Evolutionary conservation across 2,113 vertebrate species (phyloP), one percentile per base, ranked within the genome.

Genomic region (Lophotis ruficrista): DNA sequence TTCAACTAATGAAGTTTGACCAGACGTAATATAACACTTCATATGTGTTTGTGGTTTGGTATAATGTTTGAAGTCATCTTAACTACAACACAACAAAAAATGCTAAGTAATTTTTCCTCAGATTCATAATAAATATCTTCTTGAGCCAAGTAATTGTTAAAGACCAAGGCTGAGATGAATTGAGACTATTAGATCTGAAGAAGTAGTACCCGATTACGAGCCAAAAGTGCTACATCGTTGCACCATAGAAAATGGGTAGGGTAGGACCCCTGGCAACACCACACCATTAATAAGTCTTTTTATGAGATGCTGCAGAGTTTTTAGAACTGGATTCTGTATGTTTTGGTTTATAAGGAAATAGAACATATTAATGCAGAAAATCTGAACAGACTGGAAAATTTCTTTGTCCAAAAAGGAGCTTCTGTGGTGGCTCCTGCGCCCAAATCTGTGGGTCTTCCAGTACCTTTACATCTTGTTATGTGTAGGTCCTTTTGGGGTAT

Each of bases 161-260:
- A 82, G 70, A 75, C 1, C 1, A 35, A n/a, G 19, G 9, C 19
- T 75, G 57, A 88, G 30, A 57, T 53, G 28, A 53, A 38, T 12
- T 77, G 8, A 7, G 14, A 30, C 50, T 88, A 12, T 80, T 47
- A 69, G 12, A 21, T 45, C 41, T 50, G 62, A 77, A 85, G 33
- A 68, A 72, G 14, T 47, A 45, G 9, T 9, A 53, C 38, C 25
- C 71, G 33, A 24, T 33, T 91, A 50, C 1, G 6, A 50, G 54
- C 7, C 7, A 47, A 14, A 72, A 84, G 31, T 35, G 9, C 22
- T 25, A 23, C 28, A 25, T 10, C 3, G 1, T 30, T 83, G n/a
- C 7, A 12, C 16, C 37, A 8, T 2, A 41, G n/a, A 30, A 50
- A 61, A 37, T 0, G 0, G 5, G 16, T 31, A 50, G 35, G 8